Percentiles rank a stretch among this genome's conserved stretches.
Conservation (phyloP, 2,113 vertebrate genomes). For the Urocynchramus pylzowi region DNA sequence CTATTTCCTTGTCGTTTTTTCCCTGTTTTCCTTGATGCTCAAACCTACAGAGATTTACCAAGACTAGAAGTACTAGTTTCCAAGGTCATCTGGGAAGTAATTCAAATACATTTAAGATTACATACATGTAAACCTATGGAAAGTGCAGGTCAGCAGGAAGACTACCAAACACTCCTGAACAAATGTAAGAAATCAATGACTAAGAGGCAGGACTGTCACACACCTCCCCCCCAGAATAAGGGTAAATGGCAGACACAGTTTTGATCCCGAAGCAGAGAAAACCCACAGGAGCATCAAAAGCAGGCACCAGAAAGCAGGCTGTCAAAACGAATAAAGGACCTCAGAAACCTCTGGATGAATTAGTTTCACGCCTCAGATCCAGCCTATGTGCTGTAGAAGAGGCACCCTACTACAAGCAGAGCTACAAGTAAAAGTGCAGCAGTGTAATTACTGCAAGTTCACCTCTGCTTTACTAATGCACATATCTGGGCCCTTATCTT, state of each 20-base stretch:
- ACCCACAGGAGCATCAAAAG: not conserved
- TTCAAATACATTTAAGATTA: not conserved
- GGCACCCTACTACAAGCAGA: not conserved
- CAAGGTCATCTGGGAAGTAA: not conserved
- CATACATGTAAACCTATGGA: not conserved
- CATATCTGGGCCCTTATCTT: not conserved
- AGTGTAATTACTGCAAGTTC: not conserved
- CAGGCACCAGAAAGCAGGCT: not conserved
- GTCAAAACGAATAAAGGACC: not conserved
- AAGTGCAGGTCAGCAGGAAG: not conserved
- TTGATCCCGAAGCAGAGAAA: not conserved
- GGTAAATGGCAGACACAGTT: not conserved
- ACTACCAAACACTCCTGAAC: not conserved
- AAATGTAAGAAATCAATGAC: not conserved
- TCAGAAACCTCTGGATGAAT: not conserved
- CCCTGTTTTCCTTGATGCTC: not conserved
- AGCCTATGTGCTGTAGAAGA: not conserved
- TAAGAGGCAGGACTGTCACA: fast-evolving
- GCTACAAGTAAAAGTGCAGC: not conserved
- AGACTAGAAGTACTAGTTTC: not conserved
- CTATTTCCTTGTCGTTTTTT: fast-evolving
- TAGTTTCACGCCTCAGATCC: not conserved
- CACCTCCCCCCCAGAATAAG: not conserved
- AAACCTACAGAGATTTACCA: not conserved
- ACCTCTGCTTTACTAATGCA: not conserved